These are phyloP conservation scores for Camptogramma bilineatum DNA, from an alignment of 2,888 invertebrate species.

Conservation along the genomic window DNA sequence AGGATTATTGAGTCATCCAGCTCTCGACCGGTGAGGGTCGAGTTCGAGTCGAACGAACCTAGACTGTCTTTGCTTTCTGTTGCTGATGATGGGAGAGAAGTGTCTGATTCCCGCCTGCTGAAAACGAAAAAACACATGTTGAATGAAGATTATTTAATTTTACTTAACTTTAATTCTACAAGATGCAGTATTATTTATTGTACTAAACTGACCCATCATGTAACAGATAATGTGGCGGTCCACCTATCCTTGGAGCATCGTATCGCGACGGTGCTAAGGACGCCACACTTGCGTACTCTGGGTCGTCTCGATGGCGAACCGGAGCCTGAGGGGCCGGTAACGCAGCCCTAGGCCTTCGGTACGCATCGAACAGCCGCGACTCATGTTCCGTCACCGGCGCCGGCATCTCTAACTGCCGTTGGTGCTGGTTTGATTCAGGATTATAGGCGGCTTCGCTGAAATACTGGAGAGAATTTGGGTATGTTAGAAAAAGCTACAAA, in stretches of 20 bases:
- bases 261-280: constrained; percentile 71
- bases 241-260: constrained; percentile 64
- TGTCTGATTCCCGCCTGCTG: constrained; percentile 86
- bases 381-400: constrained; percentile 80
- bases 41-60: constrained; percentile 88
- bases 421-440: constrained; percentile 91
- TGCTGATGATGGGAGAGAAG: constrained; percentile 87
- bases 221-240: constrained; percentile 71
- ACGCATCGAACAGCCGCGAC: constrained; percentile 82
- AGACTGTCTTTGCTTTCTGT: constrained; percentile 89
- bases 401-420: constrained; percentile 81
- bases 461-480: constrained; percentile 86
- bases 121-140: constrained; percentile 38
- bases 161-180: neutral
- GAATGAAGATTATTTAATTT: neutral
- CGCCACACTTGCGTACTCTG: constrained; percentile 79
- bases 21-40: constrained; percentile 88
- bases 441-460: constrained; percentile 96
- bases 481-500: constrained; percentile 2
- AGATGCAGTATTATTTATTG: neutral
- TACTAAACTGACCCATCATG: constrained; percentile 66
- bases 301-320: constrained; percentile 68
- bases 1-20: constrained; percentile 90
- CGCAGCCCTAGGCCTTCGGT: constrained; percentile 73
- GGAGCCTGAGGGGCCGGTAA: constrained; percentile 73